Conservation (phyloP, 2,113 vertebrate species). For the Ptyas mucosa region DNA sequence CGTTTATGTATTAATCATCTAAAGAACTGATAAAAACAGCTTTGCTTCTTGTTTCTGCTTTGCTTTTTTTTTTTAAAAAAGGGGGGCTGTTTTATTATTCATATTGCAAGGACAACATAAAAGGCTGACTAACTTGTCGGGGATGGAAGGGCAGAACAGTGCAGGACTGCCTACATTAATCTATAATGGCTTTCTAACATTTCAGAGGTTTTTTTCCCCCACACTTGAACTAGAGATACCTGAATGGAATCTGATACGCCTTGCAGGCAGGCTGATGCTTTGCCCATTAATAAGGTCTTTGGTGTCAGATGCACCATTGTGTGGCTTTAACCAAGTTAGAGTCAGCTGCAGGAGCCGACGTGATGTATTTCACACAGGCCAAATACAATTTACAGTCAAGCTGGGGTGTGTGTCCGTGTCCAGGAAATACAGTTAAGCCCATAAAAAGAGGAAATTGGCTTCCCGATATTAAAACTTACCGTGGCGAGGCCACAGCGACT, state of each 20-base stretch:
- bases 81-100: neutral
- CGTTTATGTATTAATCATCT: neutral
- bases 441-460: neutral
- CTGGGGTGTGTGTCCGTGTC: too few relatives aligned
- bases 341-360: neutral
- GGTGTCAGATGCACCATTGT: neutral
- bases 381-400: neutral
- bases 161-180: neutral
- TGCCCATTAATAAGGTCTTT: neutral
- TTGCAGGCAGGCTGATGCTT: neutral
- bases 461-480: slow-evolving; percentile 67
- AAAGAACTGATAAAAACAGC: neutral
- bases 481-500: slow-evolving; percentile 92
- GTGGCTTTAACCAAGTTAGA: neutral
- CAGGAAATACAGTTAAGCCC: too few relatives aligned
- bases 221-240: neutral
- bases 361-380: neutral
- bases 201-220: neutral
- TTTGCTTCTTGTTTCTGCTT: neutral
- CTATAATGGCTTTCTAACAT: neutral
- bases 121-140: neutral
- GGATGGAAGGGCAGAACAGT: too few relatives aligned
- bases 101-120: neutral
- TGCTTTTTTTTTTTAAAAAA: neutral
- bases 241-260: neutral